A percentile compares a stretch with the other conserved stretches of the same genome.
Evolutionary conservation across 2,797 vertebrate species (phyloP).

Genomic region (Peromyscus melanophrys): DNA sequence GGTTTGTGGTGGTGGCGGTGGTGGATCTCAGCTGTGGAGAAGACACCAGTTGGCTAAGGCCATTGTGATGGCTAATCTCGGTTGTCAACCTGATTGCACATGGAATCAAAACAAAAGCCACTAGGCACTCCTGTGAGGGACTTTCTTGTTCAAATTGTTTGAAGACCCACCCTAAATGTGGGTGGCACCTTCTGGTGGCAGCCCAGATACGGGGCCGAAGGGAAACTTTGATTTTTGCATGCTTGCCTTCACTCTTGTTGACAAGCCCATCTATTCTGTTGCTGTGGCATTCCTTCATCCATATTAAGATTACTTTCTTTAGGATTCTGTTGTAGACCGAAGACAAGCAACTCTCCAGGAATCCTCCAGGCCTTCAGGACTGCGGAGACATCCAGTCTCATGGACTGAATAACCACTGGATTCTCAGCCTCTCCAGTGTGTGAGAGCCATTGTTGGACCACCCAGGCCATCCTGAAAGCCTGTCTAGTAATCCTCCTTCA

Average conservation of each 20-base stretch:
- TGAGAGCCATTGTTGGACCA: background rate
- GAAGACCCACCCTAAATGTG: background rate
- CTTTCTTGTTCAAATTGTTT: background rate
- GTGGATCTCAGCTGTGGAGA: background rate
- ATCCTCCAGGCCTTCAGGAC: too few species aligned
- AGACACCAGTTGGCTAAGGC: background rate
- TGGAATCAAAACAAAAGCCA: background rate
- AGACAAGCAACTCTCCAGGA: background rate
- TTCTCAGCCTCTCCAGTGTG: background rate
- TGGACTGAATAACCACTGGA: too few species aligned
- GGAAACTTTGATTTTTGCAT: too few species aligned
- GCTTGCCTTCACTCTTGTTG: background rate
- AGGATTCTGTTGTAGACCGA: background rate
- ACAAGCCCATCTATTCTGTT: background rate
- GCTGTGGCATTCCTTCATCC: background rate
- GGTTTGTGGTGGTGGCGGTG: too few species aligned
- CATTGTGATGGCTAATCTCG: background rate
- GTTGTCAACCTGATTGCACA: too few species aligned
- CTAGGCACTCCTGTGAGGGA: background rate
- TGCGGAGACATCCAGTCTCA: background rate
- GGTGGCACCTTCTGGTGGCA: background rate
- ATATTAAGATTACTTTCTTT: background rate
- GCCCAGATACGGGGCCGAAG: background rate
- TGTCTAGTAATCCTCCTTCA: background rate
- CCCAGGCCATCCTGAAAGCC: background rate